phyloP scores from a whole-genome alignment of 2,888 invertebrate species.

The Eugnorisma glareosa region DNA sequence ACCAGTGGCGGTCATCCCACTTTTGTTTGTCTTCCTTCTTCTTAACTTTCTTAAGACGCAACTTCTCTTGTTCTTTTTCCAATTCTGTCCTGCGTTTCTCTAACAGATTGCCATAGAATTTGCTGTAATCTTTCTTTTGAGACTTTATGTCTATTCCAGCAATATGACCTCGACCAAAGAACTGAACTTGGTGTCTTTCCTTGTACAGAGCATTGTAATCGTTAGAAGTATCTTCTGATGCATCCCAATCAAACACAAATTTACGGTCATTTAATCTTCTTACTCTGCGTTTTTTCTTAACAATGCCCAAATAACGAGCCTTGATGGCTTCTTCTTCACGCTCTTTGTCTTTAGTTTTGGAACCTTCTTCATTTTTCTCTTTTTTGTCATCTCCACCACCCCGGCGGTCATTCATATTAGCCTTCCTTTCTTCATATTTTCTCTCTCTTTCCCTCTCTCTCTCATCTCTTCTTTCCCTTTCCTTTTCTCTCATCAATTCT shows the following conservation, averaged over 20 bases:
- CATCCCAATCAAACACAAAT: slow-evolving; percentile 99
- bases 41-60: slow-evolving; percentile 97
- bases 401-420: slow-evolving; percentile 86
- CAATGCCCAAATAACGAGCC: slow-evolving; percentile 97
- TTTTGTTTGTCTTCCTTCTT: slow-evolving; percentile 99
- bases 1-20: slow-evolving; percentile 99
- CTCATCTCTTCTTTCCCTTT: slow-evolving; percentile 92
- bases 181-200: slow-evolving; percentile 98
- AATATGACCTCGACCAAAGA: slow-evolving; percentile 99
- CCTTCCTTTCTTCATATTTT: slow-evolving; percentile 89
- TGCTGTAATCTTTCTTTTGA: slow-evolving; percentile 98
- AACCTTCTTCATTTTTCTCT: slow-evolving; percentile 88
- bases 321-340: slow-evolving; percentile 98
- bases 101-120: slow-evolving; percentile 98
- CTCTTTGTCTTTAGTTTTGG: slow-evolving; percentile 95
- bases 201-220: slow-evolving; percentile 99
- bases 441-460: slow-evolving; percentile 85
- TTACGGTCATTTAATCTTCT: slow-evolving; percentile 98
- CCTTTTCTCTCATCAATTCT: slow-evolving; percentile 79
- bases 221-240: slow-evolving; percentile 98
- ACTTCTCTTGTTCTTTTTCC: slow-evolving; percentile 98
- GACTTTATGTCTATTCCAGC: slow-evolving; percentile 99
- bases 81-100: slow-evolving; percentile 98
- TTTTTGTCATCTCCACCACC: slow-evolving; percentile 81
- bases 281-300: slow-evolving; percentile 98